Percentiles rank a stretch among this genome's conserved stretches.
phyloP scores from a whole-genome alignment of 2,888 invertebrate species.

The Alitta virens region DNA sequence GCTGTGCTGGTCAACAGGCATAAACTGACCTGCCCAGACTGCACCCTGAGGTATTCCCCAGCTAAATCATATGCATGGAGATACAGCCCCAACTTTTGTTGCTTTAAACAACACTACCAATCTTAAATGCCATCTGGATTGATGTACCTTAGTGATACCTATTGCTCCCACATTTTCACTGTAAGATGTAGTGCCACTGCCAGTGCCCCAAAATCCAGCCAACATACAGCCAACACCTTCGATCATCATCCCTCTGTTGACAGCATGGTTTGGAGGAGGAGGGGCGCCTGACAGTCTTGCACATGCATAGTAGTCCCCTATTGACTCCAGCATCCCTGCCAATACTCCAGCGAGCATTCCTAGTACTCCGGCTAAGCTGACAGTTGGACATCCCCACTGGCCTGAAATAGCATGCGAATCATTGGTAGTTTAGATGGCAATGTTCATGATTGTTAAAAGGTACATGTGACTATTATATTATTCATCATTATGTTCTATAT shows the following conservation, averaged over 20 bases:
- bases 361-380: conserved; percentile 43
- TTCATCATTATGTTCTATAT: too few species aligned
- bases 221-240: conserved; percentile 83
- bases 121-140: too few species aligned
- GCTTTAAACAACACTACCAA: too few species aligned
- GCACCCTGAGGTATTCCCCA: too few species aligned
- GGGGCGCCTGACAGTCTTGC: conserved; percentile 71
- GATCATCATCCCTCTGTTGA: conserved; percentile 70
- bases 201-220: conserved; percentile 82
- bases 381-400: conserved; percentile 52
- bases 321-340: conserved; percentile 54
- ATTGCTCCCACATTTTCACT: conserved; percentile 89
- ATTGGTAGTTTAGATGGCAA: too few species aligned
- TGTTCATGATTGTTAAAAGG: too few species aligned
- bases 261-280: conserved; percentile 80
- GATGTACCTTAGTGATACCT: conserved; percentile 80
- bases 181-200: conserved; percentile 85
- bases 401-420: conserved; percentile 30
- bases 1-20: too few species aligned
- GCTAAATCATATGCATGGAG: too few species aligned
- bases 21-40: too few species aligned
- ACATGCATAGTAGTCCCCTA: conserved; percentile 89
- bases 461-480: too few species aligned
- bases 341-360: conserved; percentile 50
- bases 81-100: too few species aligned